A percentile compares a stretch with the other conserved stretches of the same genome.
phyloP scores from a whole-genome alignment of 2,113 vertebrate species.

The Oryzias melastigma region DNA sequence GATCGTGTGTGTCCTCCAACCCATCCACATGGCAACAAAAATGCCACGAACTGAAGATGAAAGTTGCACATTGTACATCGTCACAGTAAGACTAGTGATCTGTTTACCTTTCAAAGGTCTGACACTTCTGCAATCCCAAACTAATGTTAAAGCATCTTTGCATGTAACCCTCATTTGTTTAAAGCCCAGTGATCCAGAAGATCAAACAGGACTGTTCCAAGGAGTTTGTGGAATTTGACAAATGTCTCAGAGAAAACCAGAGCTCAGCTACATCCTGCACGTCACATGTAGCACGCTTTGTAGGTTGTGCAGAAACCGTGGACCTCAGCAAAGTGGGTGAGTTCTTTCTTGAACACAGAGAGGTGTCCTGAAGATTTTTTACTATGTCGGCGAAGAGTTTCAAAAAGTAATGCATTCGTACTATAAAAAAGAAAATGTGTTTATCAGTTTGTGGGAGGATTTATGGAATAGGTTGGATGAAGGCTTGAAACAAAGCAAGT shows the following conservation, averaged over 20 bases:
- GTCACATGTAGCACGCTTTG: constrained; percentile 79
- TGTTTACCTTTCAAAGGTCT: background rate
- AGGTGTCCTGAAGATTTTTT: background rate
- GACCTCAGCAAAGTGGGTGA: constrained; percentile 74
- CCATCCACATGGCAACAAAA: constrained; percentile 87
- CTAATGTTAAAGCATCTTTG: background rate
- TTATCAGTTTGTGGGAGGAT: no score
- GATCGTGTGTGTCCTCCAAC: constrained; percentile 85
- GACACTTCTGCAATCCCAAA: background rate
- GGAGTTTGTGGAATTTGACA: constrained; percentile 86
- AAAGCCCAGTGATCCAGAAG: constrained; percentile 86
- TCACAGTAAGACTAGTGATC: constrained; percentile 83
- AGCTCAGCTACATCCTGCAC: constrained; percentile 77
- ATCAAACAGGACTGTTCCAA: constrained; percentile 83
- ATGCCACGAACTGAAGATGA: constrained; percentile 85
- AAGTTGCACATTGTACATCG: constrained; percentile 87
- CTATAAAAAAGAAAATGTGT: background rate
- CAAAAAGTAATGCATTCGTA: background rate
- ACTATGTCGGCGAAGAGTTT: background rate
- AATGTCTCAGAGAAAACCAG: constrained; percentile 84
- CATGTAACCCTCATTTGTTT: constrained; percentile 4
- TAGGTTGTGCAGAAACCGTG: constrained; percentile 86
- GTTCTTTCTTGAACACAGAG: constrained; percentile 7
- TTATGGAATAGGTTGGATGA: background rate
- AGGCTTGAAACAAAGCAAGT: background rate